Conservation (phyloP, 2,888 invertebrate genomes). For the Limnephilus rhombicus region DNA sequence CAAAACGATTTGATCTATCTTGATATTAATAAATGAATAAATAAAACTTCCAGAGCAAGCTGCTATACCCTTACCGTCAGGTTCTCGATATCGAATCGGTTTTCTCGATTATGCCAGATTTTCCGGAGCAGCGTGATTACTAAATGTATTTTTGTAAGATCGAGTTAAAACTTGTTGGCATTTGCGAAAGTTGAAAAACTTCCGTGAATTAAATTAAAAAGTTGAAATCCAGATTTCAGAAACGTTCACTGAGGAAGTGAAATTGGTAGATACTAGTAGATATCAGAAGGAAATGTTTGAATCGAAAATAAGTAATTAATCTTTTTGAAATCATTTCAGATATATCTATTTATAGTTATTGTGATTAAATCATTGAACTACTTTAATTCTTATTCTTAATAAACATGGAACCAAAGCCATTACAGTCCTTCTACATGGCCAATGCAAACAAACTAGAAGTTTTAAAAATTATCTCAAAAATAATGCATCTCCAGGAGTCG, state of each 20-base stretch:
- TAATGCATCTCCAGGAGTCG: too few relatives aligned
- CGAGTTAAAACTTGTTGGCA: background rate
- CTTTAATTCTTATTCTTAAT: too few relatives aligned
- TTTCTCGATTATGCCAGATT: background rate
- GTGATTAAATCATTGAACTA: too few relatives aligned
- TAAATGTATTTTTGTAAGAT: background rate
- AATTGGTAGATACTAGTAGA: background rate
- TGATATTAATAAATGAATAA: background rate
- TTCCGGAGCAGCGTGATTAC: background rate
- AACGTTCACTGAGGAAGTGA: background rate
- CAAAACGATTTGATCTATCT: background rate
- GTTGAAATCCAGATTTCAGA: background rate
- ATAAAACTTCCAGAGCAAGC: background rate
- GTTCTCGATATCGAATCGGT: background rate
- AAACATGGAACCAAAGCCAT: too few relatives aligned
- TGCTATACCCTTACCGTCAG: background rate
- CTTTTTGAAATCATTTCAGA: background rate
- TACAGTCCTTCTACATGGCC: too few relatives aligned
- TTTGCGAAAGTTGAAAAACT: background rate
- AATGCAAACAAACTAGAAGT: too few relatives aligned
- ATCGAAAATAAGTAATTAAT: background rate
- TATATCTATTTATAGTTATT: background rate
- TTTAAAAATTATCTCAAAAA: too few relatives aligned
- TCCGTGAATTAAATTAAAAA: background rate
- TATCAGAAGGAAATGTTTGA: background rate